phyloP scores from a whole-genome alignment of 2,797 vertebrate species.

The Clamator glandarius region DNA sequence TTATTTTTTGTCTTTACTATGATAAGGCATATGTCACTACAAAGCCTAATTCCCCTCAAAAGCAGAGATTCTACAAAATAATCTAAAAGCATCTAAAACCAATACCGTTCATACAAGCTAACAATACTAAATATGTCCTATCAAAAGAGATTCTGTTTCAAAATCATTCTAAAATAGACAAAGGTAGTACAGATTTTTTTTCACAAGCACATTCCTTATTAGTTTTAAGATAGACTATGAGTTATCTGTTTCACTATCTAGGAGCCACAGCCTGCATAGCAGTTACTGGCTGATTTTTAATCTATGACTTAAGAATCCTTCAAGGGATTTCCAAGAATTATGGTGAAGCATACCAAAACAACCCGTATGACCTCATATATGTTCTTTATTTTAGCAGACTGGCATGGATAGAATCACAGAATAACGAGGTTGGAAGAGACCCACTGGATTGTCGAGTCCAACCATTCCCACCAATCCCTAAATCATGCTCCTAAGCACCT shows the following conservation, averaged over 20 bases:
- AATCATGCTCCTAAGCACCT: too few relatives aligned
- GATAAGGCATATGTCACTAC: too few relatives aligned
- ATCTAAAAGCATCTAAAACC: neutral
- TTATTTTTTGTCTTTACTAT: neutral
- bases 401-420: too few relatives aligned
- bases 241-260: neutral
- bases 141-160: neutral
- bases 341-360: neutral
- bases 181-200: neutral
- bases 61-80: too few relatives aligned
- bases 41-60: too few relatives aligned
- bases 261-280: neutral
- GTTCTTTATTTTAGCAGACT: neutral
- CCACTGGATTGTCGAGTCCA: too few relatives aligned
- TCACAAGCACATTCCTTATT: fast-evolving
- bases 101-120: neutral
- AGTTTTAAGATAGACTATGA: neutral
- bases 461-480: too few relatives aligned
- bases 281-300: neutral
- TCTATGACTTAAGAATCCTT: neutral
- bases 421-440: too few relatives aligned
- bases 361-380: neutral
- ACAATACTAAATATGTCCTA: neutral
- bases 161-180: neutral
- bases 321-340: neutral